phyloP scores from a whole-genome alignment of 2,797 vertebrate species.

The Apogon hyalosoma region DNA sequence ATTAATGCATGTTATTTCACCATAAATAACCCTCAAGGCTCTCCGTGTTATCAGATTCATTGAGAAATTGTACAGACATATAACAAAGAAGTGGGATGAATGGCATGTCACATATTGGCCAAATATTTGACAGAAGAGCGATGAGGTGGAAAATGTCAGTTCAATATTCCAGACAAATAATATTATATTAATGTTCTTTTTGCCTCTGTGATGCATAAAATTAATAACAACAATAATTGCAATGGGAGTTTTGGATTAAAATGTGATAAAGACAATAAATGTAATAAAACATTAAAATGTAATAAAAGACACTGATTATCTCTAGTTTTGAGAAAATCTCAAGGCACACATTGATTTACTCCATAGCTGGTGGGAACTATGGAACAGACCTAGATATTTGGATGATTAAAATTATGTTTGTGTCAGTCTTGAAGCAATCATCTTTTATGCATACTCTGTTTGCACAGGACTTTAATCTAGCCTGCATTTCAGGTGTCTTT shows the following conservation, averaged over 20 bases:
- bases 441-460: slow-evolving; percentile 54
- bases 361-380: slow-evolving; percentile 13
- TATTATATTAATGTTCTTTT: not conserved
- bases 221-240: slow-evolving; percentile 22
- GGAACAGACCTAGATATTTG: slow-evolving; percentile 36
- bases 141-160: not conserved
- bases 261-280: no score
- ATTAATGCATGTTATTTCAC: no score
- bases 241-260: slow-evolving; percentile 18
- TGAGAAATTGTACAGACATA: no score
- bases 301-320: slow-evolving; percentile 38
- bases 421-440: slow-evolving; percentile 48
- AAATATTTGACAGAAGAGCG: slow-evolving; percentile 5
- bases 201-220: slow-evolving; percentile 2
- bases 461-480: slow-evolving; percentile 48
- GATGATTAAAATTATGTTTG: slow-evolving; percentile 49
- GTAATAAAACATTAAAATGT: no score
- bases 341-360: slow-evolving; percentile 30
- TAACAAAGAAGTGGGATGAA: no score
- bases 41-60: no score
- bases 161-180: slow-evolving; percentile 10
- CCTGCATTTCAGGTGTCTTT: slow-evolving; percentile 54
- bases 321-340: slow-evolving; percentile 37
- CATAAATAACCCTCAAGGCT: not conserved
- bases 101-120: not conserved